A percentile compares a stretch with the other conserved stretches of the same genome.
Evolutionary conservation across 1,140 invertebrate genomes (phyloP).

Genomic region (Leptopilina clavipes): DNA sequence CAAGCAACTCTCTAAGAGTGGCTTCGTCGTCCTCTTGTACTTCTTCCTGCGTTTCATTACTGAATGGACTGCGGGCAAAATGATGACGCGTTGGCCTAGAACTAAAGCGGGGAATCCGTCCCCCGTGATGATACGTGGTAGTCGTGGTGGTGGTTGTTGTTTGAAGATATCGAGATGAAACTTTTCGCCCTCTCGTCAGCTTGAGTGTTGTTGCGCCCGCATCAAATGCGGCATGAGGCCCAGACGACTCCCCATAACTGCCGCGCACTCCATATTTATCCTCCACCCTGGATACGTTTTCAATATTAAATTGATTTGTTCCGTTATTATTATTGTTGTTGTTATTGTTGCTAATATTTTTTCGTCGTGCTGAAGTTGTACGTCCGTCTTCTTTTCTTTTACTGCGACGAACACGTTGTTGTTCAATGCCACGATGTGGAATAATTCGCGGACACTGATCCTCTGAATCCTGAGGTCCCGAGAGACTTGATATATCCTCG

Average conservation of each 20-base stretch:
- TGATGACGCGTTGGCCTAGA: conserved; percentile 65
- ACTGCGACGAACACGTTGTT: conserved; percentile 43
- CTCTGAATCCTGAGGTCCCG: conserved; percentile 62
- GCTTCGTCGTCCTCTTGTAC: conserved; percentile 87
- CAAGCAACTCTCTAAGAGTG: conserved; percentile 89
- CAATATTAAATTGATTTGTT: not conserved
- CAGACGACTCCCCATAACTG: conserved; percentile 65
- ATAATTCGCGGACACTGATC: conserved; percentile 44
- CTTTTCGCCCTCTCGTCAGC: conserved; percentile 72
- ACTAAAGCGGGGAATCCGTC: conserved; percentile 54
- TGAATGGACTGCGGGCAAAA: conserved; percentile 69
- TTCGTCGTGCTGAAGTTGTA: conserved; percentile 43
- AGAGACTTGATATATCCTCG: conserved; percentile 70
- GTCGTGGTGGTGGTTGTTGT: conserved; percentile 65
- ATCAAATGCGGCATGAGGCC: conserved; percentile 62
- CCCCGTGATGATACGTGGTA: conserved; percentile 61
- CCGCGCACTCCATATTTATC: conserved; percentile 67
- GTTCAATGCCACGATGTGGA: conserved; percentile 29
- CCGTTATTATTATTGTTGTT: no score
- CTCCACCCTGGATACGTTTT: conserved; percentile 66
- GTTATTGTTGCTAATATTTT: no score
- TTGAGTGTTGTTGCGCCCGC: conserved; percentile 66
- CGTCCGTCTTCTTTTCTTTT: conserved; percentile 48
- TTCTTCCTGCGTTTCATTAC: conserved; percentile 77
- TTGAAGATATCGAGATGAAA: conserved; percentile 67